Evolutionary conservation across 2,113 vertebrate species (phyloP), one percentile per base, ranked within the genome.

Genomic region (Oxygymnocypris stewartii): DNA sequence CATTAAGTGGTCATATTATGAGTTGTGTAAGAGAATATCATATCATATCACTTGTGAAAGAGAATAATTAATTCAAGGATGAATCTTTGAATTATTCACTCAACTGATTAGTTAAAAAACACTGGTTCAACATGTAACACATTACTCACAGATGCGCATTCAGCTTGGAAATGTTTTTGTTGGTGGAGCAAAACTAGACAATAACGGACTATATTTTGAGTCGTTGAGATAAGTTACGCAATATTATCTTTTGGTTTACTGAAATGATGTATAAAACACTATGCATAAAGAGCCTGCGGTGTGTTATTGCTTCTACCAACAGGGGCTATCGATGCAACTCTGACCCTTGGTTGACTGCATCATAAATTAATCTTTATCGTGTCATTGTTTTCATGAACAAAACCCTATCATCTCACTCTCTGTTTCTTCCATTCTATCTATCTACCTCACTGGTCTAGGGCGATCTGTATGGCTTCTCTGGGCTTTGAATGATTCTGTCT

Each of bases 361-460:
- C 20, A 3, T 61, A 63, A 63, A 42, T 63, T 13, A 7, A 61
- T 81, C 7, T 51, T 69, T 20, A 51, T 69, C 4, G 1, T 69
- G 42, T 51, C 63, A 51, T 35, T 82, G 80, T 82, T 82, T 82
- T 82, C 0, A 18, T 49, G 7, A 81, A 61, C 75, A 54, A 35
- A 67, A 67, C 35, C n/a, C 28, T 79, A 40, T 90, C 88, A 90
- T 90, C 87, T 90, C 90, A 88, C 88, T 80, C 88, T 79, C 88
- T 79, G 85, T 89, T 81, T 67, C 47, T 90, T 87, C 79, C 61
- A 84, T 76, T 89, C 87, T 92, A 44, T 89, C 79, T 23, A 76
- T 88, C 79, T 86, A 69, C 75, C 89, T 73, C 59, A 13, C 65
- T 61, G 73, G 81, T 16, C 42, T 84, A 90, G 88, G 88, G 31